These are phyloP conservation scores for Arbacia lixula DNA, from an alignment of 53 echinoderm and acorn worm genomes.

Conservation along the genomic window DNA sequence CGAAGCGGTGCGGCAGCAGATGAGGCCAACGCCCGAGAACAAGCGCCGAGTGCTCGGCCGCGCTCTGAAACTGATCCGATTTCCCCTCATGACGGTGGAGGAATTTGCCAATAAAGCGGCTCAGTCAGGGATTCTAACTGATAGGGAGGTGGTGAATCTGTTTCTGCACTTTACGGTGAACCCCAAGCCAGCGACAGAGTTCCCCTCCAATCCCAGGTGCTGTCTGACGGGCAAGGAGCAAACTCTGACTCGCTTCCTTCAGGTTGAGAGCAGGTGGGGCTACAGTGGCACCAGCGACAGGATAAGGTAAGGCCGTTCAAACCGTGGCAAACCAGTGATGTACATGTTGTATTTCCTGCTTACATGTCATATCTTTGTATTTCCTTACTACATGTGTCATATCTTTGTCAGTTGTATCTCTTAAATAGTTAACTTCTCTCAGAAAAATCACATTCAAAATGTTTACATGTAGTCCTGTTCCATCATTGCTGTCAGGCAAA, in stretches of 20 bases:
- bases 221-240: slow-evolving; percentile 98
- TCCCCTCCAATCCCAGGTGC: slow-evolving; percentile 93
- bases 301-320: slow-evolving; percentile 95
- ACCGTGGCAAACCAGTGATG: too few species aligned
- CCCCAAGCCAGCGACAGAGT: slow-evolving; percentile 93
- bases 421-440: too few species aligned
- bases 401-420: too few species aligned
- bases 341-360: too few species aligned
- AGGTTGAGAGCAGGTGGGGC: slow-evolving; percentile 96
- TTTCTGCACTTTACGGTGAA: slow-evolving; percentile 99
- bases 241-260: slow-evolving; percentile 75
- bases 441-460: too few species aligned
- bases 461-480: too few species aligned
- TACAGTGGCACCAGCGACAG: slow-evolving; percentile 99
- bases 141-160: slow-evolving; percentile 96
- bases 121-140: slow-evolving; percentile 92
- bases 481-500: too few species aligned
- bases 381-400: too few species aligned
- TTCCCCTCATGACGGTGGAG: slow-evolving; percentile 98
- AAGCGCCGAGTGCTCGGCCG: slow-evolving; percentile 84
- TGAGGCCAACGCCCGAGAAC: slow-evolving; percentile 80
- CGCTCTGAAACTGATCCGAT: slow-evolving; percentile 89
- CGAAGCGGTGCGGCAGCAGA: slow-evolving; percentile 80
- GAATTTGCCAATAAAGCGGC: slow-evolving; percentile 97
- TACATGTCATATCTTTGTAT: too few species aligned